Evolutionary conservation across 2,888 invertebrate species (phyloP), one percentile per base, ranked within the genome.

Genomic region (Mythimna lalbum): DNA sequence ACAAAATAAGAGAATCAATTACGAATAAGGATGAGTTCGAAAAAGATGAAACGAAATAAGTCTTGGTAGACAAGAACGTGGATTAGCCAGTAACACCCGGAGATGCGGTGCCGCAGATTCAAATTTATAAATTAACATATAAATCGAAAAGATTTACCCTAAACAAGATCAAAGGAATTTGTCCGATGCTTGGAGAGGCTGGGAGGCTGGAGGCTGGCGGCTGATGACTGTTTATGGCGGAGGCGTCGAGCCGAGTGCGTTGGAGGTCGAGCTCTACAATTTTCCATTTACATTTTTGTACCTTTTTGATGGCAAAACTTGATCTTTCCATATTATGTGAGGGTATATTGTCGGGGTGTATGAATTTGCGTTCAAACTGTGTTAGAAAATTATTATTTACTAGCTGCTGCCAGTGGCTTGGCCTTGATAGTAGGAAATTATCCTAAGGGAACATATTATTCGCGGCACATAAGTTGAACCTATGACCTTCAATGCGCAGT

Each of bases 141-240:
- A 95, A 94, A 95, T 95, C 94, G 95, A 95, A 95, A 93, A 94
- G 94, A 94, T 94, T 95, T 94, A 92, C 93, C 93, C 93, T 92
- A 93, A 94, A 94, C 93, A 94, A 93, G 94, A 94, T 94, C 94
- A 95, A 94, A 93, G 92, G 93, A 94, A 94, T 94, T 94, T 94
- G 93, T 93, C 92, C 92, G 90, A 92, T 91, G 92, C 89, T 85
- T 86, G 90, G 88, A 88, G 88, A 85, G 86, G 87, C 87, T 84
- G 85, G 86, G 87, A 84, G 86, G 87, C 87, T 84, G 86, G 86
- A 83, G 86, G 86, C 87, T 84, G 86, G 86, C 85, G 82, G 79
- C 90, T 93, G 93, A 94, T 94, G 93, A 94, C 92, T 93, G 92
- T 93, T 94, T 93, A 94, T 91, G 87, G 90, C 83, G 75, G 75